Evolutionary conservation across 2,113 vertebrate species (phyloP).

Genomic region (Phalacrocorax brasilianus): DNA sequence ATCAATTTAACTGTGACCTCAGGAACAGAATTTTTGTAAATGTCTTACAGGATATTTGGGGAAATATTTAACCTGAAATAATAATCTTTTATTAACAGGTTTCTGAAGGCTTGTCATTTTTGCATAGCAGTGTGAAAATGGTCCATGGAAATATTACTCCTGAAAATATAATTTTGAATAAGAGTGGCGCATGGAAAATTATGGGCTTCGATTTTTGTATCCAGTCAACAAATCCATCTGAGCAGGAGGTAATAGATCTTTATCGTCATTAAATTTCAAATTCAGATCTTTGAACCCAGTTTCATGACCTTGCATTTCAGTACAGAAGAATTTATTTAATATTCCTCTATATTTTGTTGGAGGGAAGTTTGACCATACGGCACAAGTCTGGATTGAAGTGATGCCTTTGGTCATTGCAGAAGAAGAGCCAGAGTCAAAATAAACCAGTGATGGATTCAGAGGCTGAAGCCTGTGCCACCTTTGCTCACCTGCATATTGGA

Average conservation of each 20-base stretch:
- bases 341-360: background rate
- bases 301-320: background rate
- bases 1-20: background rate
- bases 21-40: background rate
- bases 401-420: background rate
- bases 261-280: background rate
- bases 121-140: slow-evolving; percentile 98
- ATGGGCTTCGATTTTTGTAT: slow-evolving; percentile 99
- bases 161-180: slow-evolving; percentile 98
- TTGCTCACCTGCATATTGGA: background rate
- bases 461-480: background rate
- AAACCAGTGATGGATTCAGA: background rate
- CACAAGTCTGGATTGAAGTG: background rate
- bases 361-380: background rate
- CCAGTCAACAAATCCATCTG: slow-evolving; percentile 90
- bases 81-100: slow-evolving; percentile 76
- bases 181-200: slow-evolving; percentile 98
- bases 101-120: slow-evolving; percentile 95
- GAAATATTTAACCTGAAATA: slow-evolving; percentile 2
- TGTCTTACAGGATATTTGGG: background rate
- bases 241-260: slow-evolving; percentile 84
- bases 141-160: slow-evolving; percentile 93
- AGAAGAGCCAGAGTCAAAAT: background rate
- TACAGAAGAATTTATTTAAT: background rate
- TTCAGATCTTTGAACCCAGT: background rate